These are phyloP conservation scores for Anguilla anguilla DNA, from an alignment of 2,797 vertebrate genomes.

Conservation along the genomic window DNA sequence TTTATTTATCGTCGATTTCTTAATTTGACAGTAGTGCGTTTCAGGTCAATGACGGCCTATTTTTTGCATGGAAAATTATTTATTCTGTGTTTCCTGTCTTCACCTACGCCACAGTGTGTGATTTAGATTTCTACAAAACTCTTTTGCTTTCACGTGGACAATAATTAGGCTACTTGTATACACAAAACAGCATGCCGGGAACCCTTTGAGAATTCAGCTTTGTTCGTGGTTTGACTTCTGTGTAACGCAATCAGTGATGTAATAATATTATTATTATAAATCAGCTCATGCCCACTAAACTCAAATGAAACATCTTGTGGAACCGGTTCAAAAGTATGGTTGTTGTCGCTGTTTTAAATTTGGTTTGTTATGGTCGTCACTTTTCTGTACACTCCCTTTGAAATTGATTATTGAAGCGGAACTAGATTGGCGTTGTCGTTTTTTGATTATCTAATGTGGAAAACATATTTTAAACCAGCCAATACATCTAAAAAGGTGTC, in stretches of 20 bases:
- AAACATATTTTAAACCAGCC: not conserved
- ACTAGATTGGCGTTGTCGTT: not conserved
- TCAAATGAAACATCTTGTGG: not conserved
- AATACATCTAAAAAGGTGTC: not conserved
- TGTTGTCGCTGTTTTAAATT: not conserved
- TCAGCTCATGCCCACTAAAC: not conserved
- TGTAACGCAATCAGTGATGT: not conserved
- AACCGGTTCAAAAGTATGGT: not conserved
- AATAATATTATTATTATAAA: not conserved
- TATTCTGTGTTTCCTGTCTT: not conserved
- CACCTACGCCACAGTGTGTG: not conserved
- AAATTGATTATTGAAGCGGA: not conserved
- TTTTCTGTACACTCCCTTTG: not conserved
- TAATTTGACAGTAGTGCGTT: not conserved
- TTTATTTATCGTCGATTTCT: not conserved
- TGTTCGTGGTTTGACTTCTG: not conserved
- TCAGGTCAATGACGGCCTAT: not conserved
- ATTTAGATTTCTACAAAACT: not conserved
- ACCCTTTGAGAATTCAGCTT: not conserved
- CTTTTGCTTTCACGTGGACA: not conserved
- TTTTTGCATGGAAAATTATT: too few species aligned
- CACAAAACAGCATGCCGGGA: not conserved
- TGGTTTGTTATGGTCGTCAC: not conserved
- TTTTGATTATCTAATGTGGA: not conserved
- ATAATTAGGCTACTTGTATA: not conserved